phyloP scores from a whole-genome alignment of 2,797 vertebrate species.

The Valencia hispanica region DNA sequence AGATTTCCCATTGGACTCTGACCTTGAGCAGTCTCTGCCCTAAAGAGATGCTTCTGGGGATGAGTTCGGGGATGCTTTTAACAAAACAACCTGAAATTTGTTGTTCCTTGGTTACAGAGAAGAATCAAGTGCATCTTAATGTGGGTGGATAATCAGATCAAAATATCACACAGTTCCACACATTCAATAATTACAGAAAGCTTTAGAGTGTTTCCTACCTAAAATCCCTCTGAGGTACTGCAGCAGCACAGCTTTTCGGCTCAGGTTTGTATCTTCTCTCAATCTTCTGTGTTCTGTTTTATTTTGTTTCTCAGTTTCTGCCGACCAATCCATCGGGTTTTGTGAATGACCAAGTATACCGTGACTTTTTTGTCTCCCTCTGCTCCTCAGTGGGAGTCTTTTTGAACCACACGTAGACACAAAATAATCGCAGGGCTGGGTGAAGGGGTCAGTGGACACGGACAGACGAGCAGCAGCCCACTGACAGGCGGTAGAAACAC shows the following conservation, averaged over 20 bases:
- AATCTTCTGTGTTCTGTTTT: slow-evolving; percentile 27
- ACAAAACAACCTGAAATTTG: no score
- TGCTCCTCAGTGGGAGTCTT: slow-evolving; percentile 21
- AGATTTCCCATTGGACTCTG: not conserved
- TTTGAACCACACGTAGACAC: slow-evolving; percentile 81
- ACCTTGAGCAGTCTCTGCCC: no score
- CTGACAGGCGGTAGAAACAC: slow-evolving; percentile 76
- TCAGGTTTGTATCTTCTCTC: slow-evolving; percentile 61
- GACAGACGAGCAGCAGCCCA: slow-evolving; percentile 75
- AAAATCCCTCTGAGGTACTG: slow-evolving; percentile 83
- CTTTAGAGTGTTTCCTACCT: slow-evolving; percentile 73
- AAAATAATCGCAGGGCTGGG: slow-evolving; percentile 89
- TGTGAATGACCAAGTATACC: slow-evolving; percentile 39
- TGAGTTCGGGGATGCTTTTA: not conserved
- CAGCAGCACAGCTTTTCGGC: slow-evolving; percentile 81
- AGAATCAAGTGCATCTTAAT: not conserved
- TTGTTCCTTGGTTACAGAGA: no score
- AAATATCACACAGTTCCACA: not conserved
- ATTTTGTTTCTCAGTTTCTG: not conserved
- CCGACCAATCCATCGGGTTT: slow-evolving; percentile 27
- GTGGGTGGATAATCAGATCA: not conserved
- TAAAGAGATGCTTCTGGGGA: not conserved
- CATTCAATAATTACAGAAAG: not conserved
- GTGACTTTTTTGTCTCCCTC: slow-evolving; percentile 56
- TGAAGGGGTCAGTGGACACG: slow-evolving; percentile 79